Conservation (phyloP, 2,888 invertebrate species). For the Leucozona laternaria region DNA sequence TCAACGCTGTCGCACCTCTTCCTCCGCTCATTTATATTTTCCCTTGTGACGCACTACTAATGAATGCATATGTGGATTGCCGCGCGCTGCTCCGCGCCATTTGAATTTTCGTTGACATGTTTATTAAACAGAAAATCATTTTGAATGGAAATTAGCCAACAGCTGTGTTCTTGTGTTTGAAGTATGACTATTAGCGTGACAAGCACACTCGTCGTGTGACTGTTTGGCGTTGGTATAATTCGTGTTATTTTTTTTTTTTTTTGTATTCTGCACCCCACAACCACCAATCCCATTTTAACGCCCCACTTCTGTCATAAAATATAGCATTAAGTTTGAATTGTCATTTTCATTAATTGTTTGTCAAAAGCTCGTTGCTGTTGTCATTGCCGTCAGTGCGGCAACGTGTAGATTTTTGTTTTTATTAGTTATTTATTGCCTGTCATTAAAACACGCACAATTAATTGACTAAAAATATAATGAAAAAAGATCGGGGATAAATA, state of each 20-base stretch:
- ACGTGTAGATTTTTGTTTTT: constrained; percentile 10
- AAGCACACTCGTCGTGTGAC: constrained; percentile 48
- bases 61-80: not conserved
- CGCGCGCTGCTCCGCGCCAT: not conserved
- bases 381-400: constrained; percentile 12
- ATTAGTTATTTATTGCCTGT: constrained; percentile 58
- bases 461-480: constrained; percentile 28
- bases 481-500: not conserved
- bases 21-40: constrained; percentile 1
- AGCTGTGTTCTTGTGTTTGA: constrained; percentile 52
- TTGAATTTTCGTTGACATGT: constrained; percentile 65
- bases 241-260: not conserved
- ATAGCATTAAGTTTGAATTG: constrained; percentile 56
- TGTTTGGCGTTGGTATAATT: constrained; percentile 54
- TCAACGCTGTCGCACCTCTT: constrained; percentile 18
- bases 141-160: constrained; percentile 75
- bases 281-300: not conserved
- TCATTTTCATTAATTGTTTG: constrained; percentile 70
- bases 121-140: constrained; percentile 72
- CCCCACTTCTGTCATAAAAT: constrained; percentile 43
- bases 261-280: not conserved
- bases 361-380: constrained; percentile 29
- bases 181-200: constrained; percentile 36
- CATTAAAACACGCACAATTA: constrained; percentile 53
- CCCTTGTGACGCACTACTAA: not conserved